A percentile compares a stretch with the other conserved stretches of the same genome.
These are phyloP conservation scores for Ctena decussata DNA, from an alignment of 2,888 invertebrate species.

Conservation along the genomic window DNA sequence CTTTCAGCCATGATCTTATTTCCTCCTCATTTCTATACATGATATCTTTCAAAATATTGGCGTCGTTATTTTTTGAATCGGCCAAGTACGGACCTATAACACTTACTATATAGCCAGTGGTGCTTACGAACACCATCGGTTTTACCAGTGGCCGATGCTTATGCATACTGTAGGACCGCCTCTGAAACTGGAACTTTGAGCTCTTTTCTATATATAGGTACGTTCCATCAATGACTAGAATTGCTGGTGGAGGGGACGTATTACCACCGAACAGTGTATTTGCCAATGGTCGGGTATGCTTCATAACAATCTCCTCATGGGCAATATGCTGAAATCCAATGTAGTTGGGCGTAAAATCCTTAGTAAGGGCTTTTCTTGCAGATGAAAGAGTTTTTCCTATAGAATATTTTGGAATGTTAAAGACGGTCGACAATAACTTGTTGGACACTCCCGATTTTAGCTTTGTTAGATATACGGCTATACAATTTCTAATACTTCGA, in stretches of 20 bases:
- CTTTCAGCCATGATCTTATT: constrained; percentile 29
- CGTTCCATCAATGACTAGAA: constrained; percentile 58
- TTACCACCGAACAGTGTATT: constrained; percentile 33
- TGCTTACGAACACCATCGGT: constrained; percentile 55
- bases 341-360: constrained; percentile 37
- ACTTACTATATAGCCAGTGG: constrained; percentile 50
- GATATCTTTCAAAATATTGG: constrained; percentile 53
- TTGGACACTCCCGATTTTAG: constrained; percentile 45
- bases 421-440: constrained; percentile 44
- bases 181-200: constrained; percentile 48
- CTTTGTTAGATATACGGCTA: constrained; percentile 51
- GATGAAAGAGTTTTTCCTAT: constrained; percentile 38
- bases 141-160: constrained; percentile 54
- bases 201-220: constrained; percentile 59
- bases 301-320: constrained; percentile 31
- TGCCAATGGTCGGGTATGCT: constrained; percentile 56
- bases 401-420: constrained; percentile 41
- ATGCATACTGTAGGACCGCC: constrained; percentile 43
- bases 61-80: constrained; percentile 56
- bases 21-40: constrained; percentile 44
- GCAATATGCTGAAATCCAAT: constrained; percentile 34
- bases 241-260: too few relatives aligned
- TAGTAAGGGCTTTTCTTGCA: constrained; percentile 36
- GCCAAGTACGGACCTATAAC: constrained; percentile 56
- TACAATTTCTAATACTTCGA: constrained; percentile 26